A percentile compares a stretch with the other conserved stretches of the same genome.
These are phyloP conservation scores for Prosopocoilus inquinatus DNA, from an alignment of 2,888 invertebrate species.

Conservation along the genomic window DNA sequence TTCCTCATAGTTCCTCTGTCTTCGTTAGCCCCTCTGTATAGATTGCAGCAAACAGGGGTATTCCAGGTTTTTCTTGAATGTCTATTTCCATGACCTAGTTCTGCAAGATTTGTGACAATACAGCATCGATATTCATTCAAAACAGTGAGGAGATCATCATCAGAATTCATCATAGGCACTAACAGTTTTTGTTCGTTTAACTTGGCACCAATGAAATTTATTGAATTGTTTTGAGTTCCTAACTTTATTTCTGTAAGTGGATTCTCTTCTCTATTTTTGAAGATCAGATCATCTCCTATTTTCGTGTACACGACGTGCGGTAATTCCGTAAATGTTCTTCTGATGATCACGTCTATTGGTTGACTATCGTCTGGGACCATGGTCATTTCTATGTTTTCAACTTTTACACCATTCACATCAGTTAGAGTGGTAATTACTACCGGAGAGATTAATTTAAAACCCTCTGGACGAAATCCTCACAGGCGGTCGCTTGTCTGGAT, in stretches of 20 bases:
- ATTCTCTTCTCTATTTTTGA: neutral
- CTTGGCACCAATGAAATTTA: neutral
- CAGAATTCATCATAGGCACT: neutral
- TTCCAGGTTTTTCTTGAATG: too few relatives aligned
- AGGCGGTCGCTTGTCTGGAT: too few relatives aligned
- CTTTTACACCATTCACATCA: neutral
- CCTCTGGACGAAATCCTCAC: too few relatives aligned
- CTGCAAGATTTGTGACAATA: conserved; percentile 15
- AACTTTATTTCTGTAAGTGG: neutral
- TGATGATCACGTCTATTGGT: neutral
- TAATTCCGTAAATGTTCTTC: conserved; percentile 6
- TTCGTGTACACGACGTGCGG: conserved; percentile 4
- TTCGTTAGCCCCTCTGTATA: conserved; percentile 12
- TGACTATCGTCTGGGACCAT: conserved; percentile 3
- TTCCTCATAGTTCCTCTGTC: conserved; percentile 17
- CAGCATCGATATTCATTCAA: conserved; percentile 10
- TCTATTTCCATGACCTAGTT: conserved; percentile 9
- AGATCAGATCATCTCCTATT: neutral
- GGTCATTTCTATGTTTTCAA: neutral
- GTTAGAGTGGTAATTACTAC: neutral
- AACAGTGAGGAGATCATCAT: too few relatives aligned
- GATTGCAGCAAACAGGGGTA: conserved; percentile 13
- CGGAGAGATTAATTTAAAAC: too few relatives aligned
- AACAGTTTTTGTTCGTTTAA: neutral
- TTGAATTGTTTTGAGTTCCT: neutral